Percentiles rank a stretch among this genome's conserved stretches.
phyloP scores from a whole-genome alignment of 2,113 vertebrate species.

The Ictalurus furcatus region DNA sequence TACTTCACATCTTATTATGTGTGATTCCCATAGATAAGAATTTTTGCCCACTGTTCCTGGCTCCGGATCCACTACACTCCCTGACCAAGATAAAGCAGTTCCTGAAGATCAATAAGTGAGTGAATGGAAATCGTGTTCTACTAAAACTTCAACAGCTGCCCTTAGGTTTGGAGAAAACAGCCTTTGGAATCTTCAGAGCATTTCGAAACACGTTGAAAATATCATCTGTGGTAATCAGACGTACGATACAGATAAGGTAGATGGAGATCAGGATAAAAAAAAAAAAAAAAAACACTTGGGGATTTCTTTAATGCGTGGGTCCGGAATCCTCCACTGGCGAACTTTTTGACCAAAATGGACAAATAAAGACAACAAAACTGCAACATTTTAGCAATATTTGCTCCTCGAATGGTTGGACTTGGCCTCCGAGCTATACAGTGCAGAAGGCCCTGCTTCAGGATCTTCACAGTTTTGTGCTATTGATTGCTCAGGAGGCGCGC shows the following conservation, averaged over 20 bases:
- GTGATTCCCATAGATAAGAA: neutral
- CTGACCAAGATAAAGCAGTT: neutral
- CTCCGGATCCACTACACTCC: neutral
- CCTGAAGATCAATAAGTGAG: neutral
- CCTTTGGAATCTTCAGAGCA: neutral
- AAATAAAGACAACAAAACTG: neutral
- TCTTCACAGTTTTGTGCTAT: slow-evolving; percentile 43
- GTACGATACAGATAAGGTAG: neutral
- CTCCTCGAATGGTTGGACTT: neutral
- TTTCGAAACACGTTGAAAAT: neutral
- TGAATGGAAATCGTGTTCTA: neutral
- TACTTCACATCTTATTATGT: neutral
- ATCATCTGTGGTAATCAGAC: neutral
- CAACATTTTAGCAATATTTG: neutral
- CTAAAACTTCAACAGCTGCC: neutral
- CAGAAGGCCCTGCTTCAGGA: slow-evolving; percentile 43
- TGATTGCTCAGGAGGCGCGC: slow-evolving; percentile 54
- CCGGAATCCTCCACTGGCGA: neutral
- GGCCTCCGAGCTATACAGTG: neutral
- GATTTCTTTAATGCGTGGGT: neutral
- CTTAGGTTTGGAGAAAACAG: neutral
- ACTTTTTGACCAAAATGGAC: neutral
- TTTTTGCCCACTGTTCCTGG: neutral
- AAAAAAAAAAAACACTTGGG: neutral
- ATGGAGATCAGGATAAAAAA: neutral